These are phyloP conservation scores for Notiomystis cincta DNA, from an alignment of 2,113 vertebrate genomes.

Conservation along the genomic window DNA sequence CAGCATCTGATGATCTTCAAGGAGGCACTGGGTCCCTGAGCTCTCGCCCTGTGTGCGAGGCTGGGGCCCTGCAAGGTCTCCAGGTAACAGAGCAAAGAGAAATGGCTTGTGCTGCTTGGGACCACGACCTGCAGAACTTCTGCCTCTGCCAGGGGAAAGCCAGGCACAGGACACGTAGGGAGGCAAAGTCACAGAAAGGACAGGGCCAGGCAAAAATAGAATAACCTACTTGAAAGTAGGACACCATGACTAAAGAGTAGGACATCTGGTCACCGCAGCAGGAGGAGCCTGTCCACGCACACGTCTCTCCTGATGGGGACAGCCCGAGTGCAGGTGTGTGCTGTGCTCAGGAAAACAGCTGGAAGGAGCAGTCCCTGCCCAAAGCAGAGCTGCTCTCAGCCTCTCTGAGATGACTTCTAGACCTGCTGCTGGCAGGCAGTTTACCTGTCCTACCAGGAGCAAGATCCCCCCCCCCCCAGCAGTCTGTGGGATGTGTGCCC, in stretches of 20 bases:
- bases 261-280: constrained; percentile 30
- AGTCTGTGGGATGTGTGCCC: not conserved
- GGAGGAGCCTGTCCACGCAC: not conserved
- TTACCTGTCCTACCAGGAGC: not conserved
- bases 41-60: no score
- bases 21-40: not conserved
- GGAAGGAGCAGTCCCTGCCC: fast-evolving
- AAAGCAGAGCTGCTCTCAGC: not conserved
- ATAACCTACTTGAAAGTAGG: constrained; percentile 63
- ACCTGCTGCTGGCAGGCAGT: not conserved
- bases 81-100: not conserved
- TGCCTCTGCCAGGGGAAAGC: not conserved
- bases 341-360: not conserved
- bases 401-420: not conserved
- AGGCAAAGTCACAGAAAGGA: constrained; percentile 55
- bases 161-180: fast-evolving
- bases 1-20: not conserved
- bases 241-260: not conserved
- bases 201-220: constrained; percentile 59
- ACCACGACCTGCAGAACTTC: not conserved
- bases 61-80: not conserved
- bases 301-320: not conserved
- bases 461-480: not conserved
- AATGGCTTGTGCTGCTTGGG: not conserved
- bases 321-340: not conserved